Conservation (phyloP, 2,113 vertebrate genomes). For the Lophura nycthemera region DNA sequence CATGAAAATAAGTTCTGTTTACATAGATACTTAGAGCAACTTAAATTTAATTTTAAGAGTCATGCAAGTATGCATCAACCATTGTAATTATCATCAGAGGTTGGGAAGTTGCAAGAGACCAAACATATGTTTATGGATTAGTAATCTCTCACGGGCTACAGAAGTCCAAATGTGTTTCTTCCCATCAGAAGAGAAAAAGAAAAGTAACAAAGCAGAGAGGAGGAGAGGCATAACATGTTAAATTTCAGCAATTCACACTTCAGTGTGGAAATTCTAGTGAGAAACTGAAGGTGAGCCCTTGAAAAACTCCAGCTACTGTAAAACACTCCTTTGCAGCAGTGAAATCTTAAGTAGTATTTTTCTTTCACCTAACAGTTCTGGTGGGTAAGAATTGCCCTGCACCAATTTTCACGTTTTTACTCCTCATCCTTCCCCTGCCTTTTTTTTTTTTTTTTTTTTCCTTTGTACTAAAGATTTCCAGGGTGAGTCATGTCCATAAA, state of each 20-base stretch:
- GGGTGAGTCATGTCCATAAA: neutral
- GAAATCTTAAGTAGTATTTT: conserved; percentile 69
- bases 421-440: neutral
- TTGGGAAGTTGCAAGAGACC: conserved; percentile 58
- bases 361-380: conserved; percentile 33
- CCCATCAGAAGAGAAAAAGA: neutral
- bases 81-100: conserved; percentile 66
- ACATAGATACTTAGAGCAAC: conserved; percentile 54
- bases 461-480: conserved; percentile 24
- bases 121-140: conserved; percentile 74
- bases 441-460: neutral
- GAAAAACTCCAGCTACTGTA: conserved; percentile 59
- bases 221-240: neutral
- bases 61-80: conserved; percentile 16
- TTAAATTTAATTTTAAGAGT: conserved; percentile 69
- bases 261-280: conserved; percentile 30
- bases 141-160: conserved; percentile 47
- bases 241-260: conserved; percentile 41
- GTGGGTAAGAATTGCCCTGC: neutral
- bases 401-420: conserved; percentile 6
- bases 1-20: conserved; percentile 52
- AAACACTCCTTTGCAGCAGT: conserved; percentile 45
- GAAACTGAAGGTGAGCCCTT: conserved; percentile 17
- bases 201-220: neutral
- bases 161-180: conserved; percentile 49